Evolutionary conservation across 2,113 vertebrate genomes (phyloP).

Genomic region (Engraulis encrasicolus): DNA sequence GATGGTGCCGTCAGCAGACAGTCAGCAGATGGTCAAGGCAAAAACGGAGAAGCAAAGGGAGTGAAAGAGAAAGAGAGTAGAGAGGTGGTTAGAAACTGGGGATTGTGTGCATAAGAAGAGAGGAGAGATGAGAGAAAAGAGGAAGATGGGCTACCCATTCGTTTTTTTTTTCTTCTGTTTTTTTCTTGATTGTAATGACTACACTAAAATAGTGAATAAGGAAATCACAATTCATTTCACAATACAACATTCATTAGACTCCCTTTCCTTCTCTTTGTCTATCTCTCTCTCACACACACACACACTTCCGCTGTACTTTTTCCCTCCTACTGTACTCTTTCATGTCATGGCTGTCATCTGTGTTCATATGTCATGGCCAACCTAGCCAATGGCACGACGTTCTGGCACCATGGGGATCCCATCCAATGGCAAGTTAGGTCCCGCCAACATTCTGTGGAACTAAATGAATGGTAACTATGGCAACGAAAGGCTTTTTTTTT

Average conservation of each 20-base stretch:
- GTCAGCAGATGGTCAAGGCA: background rate
- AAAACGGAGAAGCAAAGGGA: background rate
- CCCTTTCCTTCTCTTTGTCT: background rate
- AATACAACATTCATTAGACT: conserved; percentile 32
- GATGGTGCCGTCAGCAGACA: background rate
- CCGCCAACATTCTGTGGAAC: conserved; percentile 16
- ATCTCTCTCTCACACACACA: background rate
- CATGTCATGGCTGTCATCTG: background rate
- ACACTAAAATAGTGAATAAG: conserved; percentile 18
- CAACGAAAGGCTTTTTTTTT: conserved; percentile 9
- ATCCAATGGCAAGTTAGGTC: background rate
- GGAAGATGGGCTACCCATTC: background rate
- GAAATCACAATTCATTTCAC: conserved; percentile 21
- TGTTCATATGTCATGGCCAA: background rate
- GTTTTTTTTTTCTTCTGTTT: background rate
- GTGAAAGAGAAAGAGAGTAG: background rate
- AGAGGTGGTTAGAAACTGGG: no score
- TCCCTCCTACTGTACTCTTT: background rate
- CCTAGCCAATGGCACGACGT: background rate
- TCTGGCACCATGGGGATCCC: background rate
- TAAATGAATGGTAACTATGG: conserved; percentile 14
- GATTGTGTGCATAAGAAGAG: no score
- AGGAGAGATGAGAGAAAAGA: background rate
- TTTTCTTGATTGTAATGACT: conserved; percentile 7
- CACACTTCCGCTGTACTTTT: conserved; percentile 3